Evolutionary conservation across 2,797 vertebrate genomes (phyloP).

Genomic region (Thaleichthys pacificus): DNA sequence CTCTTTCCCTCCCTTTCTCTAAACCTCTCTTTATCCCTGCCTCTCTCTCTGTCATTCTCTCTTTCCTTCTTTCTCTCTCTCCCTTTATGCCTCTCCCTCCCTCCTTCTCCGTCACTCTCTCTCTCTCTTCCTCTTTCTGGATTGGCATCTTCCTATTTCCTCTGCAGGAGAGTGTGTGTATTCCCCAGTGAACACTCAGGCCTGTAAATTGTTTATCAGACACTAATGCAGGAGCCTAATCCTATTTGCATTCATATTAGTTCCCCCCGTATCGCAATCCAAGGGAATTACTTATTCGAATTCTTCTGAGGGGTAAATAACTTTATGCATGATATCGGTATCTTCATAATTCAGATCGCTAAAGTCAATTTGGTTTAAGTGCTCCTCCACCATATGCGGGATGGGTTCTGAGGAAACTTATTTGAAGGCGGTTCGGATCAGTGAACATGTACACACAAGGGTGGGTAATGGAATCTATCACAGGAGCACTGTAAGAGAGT

Average conservation of each 20-base stretch:
- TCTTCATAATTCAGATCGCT: slow-evolving; percentile 93
- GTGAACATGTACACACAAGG: slow-evolving; percentile 78
- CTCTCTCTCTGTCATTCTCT: slow-evolving; percentile 30
- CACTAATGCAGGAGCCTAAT: slow-evolving; percentile 87
- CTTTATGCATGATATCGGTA: slow-evolving; percentile 90
- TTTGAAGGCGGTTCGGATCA: slow-evolving; percentile 86
- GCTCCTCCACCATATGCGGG: slow-evolving; percentile 80
- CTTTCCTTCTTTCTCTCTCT: slow-evolving; percentile 28
- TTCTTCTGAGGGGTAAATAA: slow-evolving; percentile 88
- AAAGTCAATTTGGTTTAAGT: slow-evolving; percentile 91
- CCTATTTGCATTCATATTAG: slow-evolving; percentile 97
- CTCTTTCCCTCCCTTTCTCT: background rate
- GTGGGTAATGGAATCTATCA: slow-evolving; percentile 66
- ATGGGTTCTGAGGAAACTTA: slow-evolving; percentile 79
- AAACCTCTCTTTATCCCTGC: background rate
- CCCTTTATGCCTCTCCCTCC: background rate
- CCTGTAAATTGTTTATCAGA: slow-evolving; percentile 88
- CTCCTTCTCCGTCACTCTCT: background rate
- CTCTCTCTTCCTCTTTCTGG: slow-evolving; percentile 6
- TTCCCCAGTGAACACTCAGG: slow-evolving; percentile 76
- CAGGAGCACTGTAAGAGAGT: slow-evolving; percentile 68
- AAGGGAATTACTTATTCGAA: slow-evolving; percentile 87
- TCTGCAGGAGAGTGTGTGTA: slow-evolving; percentile 46
- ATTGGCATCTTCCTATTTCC: slow-evolving; percentile 41
- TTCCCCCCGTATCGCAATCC: slow-evolving; percentile 81